These are phyloP conservation scores for Perccottus glenii DNA, from an alignment of 2,113 vertebrate species.

Conservation along the genomic window DNA sequence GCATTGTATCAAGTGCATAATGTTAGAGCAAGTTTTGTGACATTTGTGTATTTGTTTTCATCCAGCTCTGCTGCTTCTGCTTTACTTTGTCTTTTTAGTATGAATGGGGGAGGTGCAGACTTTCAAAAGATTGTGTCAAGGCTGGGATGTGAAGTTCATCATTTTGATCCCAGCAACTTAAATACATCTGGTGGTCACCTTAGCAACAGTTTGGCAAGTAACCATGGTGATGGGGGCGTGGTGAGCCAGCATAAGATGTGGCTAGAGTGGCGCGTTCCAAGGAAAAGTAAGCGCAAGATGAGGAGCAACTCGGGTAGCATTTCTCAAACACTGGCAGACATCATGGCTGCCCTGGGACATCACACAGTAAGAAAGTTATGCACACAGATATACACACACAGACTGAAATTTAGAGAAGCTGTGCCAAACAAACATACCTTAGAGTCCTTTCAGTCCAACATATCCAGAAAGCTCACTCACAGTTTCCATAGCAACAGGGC, in stretches of 20 bases:
- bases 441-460: slow-evolving; percentile 65
- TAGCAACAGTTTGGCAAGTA: slow-evolving; percentile 70
- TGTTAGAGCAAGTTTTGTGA: slow-evolving; percentile 24
- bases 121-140: slow-evolving; percentile 66
- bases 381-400: slow-evolving; percentile 20
- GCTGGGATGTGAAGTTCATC: slow-evolving; percentile 76
- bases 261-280: slow-evolving; percentile 76
- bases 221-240: slow-evolving; percentile 55
- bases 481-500: slow-evolving; percentile 78
- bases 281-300: slow-evolving; percentile 46
- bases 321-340: slow-evolving; percentile 72
- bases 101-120: slow-evolving; percentile 66
- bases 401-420: slow-evolving; percentile 38
- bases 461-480: slow-evolving; percentile 69
- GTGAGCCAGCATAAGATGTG: slow-evolving; percentile 74
- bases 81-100: slow-evolving; percentile 51
- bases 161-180: slow-evolving; percentile 75
- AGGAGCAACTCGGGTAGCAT: slow-evolving; percentile 56
- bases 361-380: slow-evolving; percentile 66
- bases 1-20: slow-evolving; percentile 11
- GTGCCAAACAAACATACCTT: slow-evolving; percentile 66
- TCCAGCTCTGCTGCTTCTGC: slow-evolving; percentile 22
- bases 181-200: slow-evolving; percentile 58
- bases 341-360: slow-evolving; percentile 78
- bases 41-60: slow-evolving; percentile 31